Evolutionary conservation across 2,888 invertebrate species (phyloP).

Genomic region (Ectobius pallidus): DNA sequence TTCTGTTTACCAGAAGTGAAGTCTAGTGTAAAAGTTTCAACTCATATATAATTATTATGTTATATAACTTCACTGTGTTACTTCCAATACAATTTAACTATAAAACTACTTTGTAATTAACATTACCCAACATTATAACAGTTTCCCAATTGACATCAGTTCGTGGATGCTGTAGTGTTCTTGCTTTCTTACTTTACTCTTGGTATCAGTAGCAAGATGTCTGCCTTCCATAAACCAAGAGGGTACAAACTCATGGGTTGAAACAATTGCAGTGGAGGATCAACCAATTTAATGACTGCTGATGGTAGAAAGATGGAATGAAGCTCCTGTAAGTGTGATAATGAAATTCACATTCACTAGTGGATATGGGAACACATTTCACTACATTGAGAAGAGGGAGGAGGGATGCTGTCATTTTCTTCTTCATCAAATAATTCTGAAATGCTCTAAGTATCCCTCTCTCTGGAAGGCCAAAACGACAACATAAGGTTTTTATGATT

Average conservation of each 20-base stretch:
- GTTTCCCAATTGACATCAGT: slow-evolving; percentile 2
- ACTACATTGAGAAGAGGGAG: not conserved
- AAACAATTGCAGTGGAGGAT: not conserved
- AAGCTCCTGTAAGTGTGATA: not conserved
- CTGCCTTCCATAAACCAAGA: not conserved
- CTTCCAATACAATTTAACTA: too few relatives aligned
- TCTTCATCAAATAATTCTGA: not conserved
- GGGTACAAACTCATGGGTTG: not conserved
- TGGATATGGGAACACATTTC: slow-evolving; percentile 1
- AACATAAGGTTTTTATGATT: not conserved
- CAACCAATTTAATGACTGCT: not conserved
- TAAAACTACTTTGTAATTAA: not conserved
- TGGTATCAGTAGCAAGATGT: slow-evolving; percentile 3
- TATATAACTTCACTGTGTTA: not conserved
- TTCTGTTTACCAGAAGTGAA: too few relatives aligned
- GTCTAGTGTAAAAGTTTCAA: too few relatives aligned
- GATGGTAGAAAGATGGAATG: not conserved
- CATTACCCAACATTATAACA: not conserved
- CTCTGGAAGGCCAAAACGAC: not conserved
- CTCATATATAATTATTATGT: not conserved
- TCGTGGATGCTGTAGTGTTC: not conserved
- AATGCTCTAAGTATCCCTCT: not conserved
- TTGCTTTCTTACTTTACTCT: not conserved
- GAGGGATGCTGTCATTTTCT: not conserved
- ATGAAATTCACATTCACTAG: slow-evolving; percentile 14